These are phyloP conservation scores for Merops nubicus DNA, from an alignment of 2,113 vertebrate species.

Conservation along the genomic window DNA sequence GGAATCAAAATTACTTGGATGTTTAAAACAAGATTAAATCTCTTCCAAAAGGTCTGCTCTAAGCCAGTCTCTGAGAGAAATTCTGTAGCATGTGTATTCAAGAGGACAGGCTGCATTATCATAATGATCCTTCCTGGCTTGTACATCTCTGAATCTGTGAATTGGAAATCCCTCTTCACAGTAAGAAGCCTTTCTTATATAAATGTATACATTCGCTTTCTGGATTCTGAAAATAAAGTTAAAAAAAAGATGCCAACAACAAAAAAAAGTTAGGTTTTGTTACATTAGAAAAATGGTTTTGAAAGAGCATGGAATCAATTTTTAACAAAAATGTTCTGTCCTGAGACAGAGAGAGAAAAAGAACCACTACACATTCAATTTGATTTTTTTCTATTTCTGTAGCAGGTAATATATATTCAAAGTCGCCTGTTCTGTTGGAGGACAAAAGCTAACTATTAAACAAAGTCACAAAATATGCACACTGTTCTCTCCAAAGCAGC, in stretches of 20 bases:
- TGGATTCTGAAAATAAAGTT: background rate
- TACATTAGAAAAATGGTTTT: background rate
- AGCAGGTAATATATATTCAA: background rate
- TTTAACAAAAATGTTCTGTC: background rate
- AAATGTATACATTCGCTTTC: background rate
- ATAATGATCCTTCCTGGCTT: background rate
- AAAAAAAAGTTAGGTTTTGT: background rate
- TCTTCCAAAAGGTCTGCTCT: background rate
- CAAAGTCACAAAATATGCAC: background rate
- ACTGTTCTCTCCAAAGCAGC: fast-evolving
- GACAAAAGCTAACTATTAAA: background rate
- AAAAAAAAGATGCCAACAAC: background rate
- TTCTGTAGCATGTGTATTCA: background rate
- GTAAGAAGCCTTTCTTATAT: background rate
- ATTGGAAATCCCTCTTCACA: background rate
- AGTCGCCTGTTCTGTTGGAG: background rate
- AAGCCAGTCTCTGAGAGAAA: background rate
- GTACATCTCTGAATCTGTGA: background rate
- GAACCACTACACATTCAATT: background rate
- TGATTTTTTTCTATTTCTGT: background rate
- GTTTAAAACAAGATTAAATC: background rate
- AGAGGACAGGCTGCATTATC: background rate
- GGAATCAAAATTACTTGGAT: background rate
- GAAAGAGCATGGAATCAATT: background rate
- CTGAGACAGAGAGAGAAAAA: background rate